Evolutionary conservation across 2,113 vertebrate genomes (phyloP), one percentile per base, ranked within the genome.

Genomic region (Antigone vipio): DNA sequence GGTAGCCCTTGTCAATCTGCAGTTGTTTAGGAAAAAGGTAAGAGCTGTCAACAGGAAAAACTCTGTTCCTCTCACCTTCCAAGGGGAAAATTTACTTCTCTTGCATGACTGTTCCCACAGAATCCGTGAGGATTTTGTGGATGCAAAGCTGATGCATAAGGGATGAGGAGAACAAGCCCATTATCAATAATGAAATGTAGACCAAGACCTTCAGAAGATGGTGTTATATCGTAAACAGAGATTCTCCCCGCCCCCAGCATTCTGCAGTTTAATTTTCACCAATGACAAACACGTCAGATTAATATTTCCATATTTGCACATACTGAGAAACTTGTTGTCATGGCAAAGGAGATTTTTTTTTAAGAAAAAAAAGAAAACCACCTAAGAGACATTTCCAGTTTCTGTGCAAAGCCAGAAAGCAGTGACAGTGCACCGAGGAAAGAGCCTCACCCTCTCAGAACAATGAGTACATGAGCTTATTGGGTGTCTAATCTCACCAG

Each of bases 291-390:
- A 85, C 19, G 35, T 66, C 49, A 88, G 58, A 85, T 91, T 73
- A 72, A 55, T 73, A 82, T 88, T 91, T 89, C 69, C 19, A 14
- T 84, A 93, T 89, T 94, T 96, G 72, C 72, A 82, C 76, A 76
- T 80, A 91, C 85, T 55, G 40, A 91, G 53, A 95, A 30, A 88
- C 71, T 92, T 93, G 69, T 93, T 92, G 92, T 86, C 56, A 78
- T 79, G 32, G 89, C 83, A 96, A 96, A 95, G 45, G 53, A 75
- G 45, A 63, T 85, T 69, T 90, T 95, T 89, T 59, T 96, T 89
- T 38, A 38, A 38, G 38, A 38, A 38, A 38, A 93, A 89, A 93
- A 89, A 67, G 44, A 38, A 88, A 93, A 45, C 34, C 53, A 71
- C 49, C 76, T 20, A 82, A 73, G 75, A 94, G 94, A 92, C 73